phyloP scores from a whole-genome alignment of 2,797 vertebrate genomes.

The Astyanax mexicanus region DNA sequence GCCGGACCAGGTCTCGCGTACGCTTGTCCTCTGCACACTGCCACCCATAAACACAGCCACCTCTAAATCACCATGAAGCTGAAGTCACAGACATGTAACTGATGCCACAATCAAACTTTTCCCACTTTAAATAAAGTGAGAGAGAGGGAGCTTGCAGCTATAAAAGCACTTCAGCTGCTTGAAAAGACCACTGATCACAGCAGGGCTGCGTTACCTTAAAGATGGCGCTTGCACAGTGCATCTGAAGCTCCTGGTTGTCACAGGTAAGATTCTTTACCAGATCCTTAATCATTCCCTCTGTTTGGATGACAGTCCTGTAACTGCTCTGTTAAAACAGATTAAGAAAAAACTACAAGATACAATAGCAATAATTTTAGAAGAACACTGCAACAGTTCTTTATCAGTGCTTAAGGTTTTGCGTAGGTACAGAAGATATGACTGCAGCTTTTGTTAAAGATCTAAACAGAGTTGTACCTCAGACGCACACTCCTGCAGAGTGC shows the following conservation, averaged over 20 bases:
- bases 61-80: not conserved
- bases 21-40: constrained; percentile 93
- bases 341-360: not conserved
- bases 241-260: constrained; percentile 89
- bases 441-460: no score
- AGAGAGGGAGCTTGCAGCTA: not conserved
- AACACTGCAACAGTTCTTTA: no score
- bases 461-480: constrained; percentile 81
- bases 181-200: no score
- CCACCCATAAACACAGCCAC: constrained; percentile 22
- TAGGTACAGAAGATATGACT: no score
- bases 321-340: constrained; percentile 77
- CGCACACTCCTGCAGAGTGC: constrained; percentile 92
- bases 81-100: not conserved
- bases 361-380: no score
- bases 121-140: not conserved
- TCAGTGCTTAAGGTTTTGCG: no score
- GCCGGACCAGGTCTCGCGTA: constrained; percentile 88
- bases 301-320: constrained; percentile 90
- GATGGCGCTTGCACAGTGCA: constrained; percentile 92
- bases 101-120: constrained; percentile 1
- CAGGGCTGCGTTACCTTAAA: constrained; percentile 85
- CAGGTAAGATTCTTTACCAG: constrained; percentile 90
- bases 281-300: constrained; percentile 87
- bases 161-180: not conserved